Percentiles rank a stretch among this genome's conserved stretches.
Conservation (phyloP, 2,888 invertebrate species). For the Chironomus tentans region DNA sequence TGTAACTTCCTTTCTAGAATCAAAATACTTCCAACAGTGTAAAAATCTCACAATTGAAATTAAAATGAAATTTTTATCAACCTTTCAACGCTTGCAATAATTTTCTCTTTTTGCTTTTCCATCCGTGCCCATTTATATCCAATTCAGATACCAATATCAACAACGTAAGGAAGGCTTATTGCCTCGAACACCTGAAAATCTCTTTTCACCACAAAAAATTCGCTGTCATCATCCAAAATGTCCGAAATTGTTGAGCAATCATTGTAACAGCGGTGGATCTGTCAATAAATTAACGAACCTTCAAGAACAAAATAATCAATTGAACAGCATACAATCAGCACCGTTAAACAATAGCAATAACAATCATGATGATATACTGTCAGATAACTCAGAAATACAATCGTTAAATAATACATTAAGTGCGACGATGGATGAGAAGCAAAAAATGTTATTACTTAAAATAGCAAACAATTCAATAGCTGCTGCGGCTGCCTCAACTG, state of each 20-base stretch:
- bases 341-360: conserved; percentile 23
- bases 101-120: neutral
- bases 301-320: conserved; percentile 37
- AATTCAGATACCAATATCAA: conserved; percentile 39
- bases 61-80: neutral
- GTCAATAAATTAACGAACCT: conserved; percentile 35
- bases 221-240: conserved; percentile 43
- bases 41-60: too few species aligned
- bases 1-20: neutral
- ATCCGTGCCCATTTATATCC: neutral
- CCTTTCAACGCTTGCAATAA: neutral
- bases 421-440: conserved; percentile 32
- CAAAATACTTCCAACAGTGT: neutral
- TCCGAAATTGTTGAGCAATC: conserved; percentile 34
- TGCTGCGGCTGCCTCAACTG: conserved; percentile 9
- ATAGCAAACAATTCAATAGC: conserved; percentile 33
- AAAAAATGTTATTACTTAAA: conserved; percentile 41
- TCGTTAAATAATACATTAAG: conserved; percentile 27
- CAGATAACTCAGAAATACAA: conserved; percentile 41
- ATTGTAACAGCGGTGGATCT: neutral
- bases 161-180: conserved; percentile 41
- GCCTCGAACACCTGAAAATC: conserved; percentile 39
- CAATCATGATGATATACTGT: conserved; percentile 32
- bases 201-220: conserved; percentile 42
- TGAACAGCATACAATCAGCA: conserved; percentile 28